Evolutionary conservation across 1,140 invertebrate genomes (phyloP).

Genomic region (Eriocheir sinensis): DNA sequence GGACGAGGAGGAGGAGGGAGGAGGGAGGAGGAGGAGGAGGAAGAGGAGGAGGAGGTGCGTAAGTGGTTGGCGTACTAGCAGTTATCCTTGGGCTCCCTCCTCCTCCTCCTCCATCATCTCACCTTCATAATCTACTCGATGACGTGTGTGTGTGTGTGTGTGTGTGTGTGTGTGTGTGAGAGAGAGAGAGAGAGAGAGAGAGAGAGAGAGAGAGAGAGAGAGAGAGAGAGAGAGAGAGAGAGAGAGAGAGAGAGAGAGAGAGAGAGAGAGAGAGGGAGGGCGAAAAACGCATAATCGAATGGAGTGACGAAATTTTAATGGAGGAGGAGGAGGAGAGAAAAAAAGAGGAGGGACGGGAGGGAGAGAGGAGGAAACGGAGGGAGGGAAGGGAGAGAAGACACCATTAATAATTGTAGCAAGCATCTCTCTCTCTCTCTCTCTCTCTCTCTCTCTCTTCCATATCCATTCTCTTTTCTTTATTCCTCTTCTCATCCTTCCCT

Average conservation of each 20-base stretch:
- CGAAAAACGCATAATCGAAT: not conserved
- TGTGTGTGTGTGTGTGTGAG: slow-evolving; percentile 55
- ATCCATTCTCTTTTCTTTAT: not conserved
- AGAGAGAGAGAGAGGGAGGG: not conserved
- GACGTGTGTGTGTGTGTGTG: slow-evolving; percentile 57
- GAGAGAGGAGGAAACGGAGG: slow-evolving; percentile 7
- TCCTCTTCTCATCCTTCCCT: not conserved
- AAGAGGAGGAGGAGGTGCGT: not conserved
- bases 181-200: not conserved
- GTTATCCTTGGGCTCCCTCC: not conserved
- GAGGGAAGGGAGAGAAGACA: not conserved
- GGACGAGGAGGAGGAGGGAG: not conserved
- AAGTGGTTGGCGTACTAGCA: not conserved
- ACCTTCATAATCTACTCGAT: not conserved
- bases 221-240: not conserved
- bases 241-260: not conserved
- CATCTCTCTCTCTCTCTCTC: slow-evolving; percentile 39
- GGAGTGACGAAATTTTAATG: not conserved
- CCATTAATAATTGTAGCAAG: not conserved
- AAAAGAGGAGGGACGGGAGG: not conserved
- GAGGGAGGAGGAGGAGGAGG: not conserved
- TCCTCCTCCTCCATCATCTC: not conserved
- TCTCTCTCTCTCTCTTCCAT: not conserved
- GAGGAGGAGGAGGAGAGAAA: not conserved
- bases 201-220: not conserved